Evolutionary conservation across 2,797 vertebrate genomes (phyloP).

Genomic region (Sebastes baramenuke): DNA sequence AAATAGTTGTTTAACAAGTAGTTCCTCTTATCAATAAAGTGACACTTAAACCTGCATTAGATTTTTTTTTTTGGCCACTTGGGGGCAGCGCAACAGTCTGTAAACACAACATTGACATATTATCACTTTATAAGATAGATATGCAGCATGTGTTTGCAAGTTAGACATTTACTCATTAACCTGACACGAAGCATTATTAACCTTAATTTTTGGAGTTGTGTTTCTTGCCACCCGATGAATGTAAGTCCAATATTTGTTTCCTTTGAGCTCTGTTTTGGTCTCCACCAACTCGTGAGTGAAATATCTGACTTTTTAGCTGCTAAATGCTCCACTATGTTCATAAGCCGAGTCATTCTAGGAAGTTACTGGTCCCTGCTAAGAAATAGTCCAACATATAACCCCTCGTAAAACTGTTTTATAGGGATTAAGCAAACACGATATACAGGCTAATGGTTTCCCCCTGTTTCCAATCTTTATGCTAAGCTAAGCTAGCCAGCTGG

Average conservation of each 20-base stretch:
- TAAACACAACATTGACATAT: too few species aligned
- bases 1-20: too few species aligned
- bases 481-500: not conserved
- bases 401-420: not conserved
- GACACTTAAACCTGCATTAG: too few species aligned
- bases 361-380: not conserved
- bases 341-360: not conserved
- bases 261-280: not conserved
- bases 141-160: too few species aligned
- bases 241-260: not conserved
- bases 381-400: not conserved
- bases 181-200: not conserved
- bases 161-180: too few species aligned
- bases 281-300: not conserved
- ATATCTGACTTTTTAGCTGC: not conserved
- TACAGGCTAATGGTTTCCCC: not conserved
- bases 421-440: not conserved
- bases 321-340: not conserved
- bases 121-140: rapidly evolving
- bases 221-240: not conserved
- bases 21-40: too few species aligned
- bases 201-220: not conserved
- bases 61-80: too few species aligned
- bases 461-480: not conserved
- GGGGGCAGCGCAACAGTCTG: too few species aligned